These are phyloP conservation scores for Pelobates fuscus DNA, from an alignment of 2,113 vertebrate genomes.

Conservation along the genomic window DNA sequence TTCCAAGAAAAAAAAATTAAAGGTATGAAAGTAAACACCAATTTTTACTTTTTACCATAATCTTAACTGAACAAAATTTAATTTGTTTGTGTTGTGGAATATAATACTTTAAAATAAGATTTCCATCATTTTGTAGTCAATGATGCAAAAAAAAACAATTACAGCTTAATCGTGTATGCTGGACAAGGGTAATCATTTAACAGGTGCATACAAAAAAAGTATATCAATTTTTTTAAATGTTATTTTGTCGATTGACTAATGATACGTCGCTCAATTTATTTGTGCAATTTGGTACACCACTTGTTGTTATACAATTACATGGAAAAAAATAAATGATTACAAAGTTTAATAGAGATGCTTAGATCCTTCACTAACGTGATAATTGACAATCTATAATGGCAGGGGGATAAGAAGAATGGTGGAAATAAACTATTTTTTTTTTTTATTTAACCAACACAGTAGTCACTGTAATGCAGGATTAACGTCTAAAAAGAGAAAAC, in stretches of 20 bases:
- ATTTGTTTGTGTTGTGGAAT: too few relatives aligned
- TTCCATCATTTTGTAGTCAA: neutral
- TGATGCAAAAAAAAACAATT: neutral
- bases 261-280: neutral
- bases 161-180: neutral
- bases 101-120: too few relatives aligned
- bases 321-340: slow-evolving; percentile 24
- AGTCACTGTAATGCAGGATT: too few relatives aligned
- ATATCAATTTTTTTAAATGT: neutral
- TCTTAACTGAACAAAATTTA: too few relatives aligned
- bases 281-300: slow-evolving; percentile 20
- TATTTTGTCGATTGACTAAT: neutral
- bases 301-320: slow-evolving; percentile 8
- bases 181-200: neutral
- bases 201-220: neutral
- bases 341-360: slow-evolving; percentile 37
- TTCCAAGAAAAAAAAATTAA: slow-evolving; percentile 86
- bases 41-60: too few relatives aligned
- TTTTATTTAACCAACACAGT: too few relatives aligned
- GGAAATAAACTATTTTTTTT: too few relatives aligned
- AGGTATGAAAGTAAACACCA: slow-evolving; percentile 68
- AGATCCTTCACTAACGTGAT: slow-evolving; percentile 25
- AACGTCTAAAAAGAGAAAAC: too few relatives aligned
- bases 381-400: neutral
- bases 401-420: neutral